phyloP scores from a whole-genome alignment of 64 coral and sea anemone genomes.

The Orbicella faveolata region DNA sequence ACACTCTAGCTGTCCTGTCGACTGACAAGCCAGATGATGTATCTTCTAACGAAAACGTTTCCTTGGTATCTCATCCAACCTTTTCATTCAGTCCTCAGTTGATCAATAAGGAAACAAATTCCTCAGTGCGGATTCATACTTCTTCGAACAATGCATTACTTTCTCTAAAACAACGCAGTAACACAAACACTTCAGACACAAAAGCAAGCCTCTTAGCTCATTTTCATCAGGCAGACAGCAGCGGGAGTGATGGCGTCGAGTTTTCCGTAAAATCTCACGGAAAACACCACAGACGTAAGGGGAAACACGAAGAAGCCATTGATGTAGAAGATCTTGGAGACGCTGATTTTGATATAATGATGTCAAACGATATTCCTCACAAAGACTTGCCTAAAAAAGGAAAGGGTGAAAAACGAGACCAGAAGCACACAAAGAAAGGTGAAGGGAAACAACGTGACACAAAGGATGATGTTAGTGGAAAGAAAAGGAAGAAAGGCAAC shows the following conservation, averaged over 20 bases:
- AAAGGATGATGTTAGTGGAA: neutral
- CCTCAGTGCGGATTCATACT: neutral
- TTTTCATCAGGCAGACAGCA: constrained; percentile 5
- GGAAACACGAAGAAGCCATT: constrained; percentile 23
- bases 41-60: neutral
- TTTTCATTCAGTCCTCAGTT: neutral
- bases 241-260: constrained; percentile 15
- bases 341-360: constrained; percentile 95
- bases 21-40: neutral
- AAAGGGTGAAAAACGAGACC: neutral
- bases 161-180: constrained; percentile 9
- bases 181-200: neutral
- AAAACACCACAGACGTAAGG: constrained; percentile 23
- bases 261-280: constrained; percentile 33
- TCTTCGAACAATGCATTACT: neutral
- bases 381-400: constrained; percentile 38
- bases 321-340: constrained; percentile 84
- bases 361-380: constrained; percentile 88
- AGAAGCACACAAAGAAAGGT: constrained; percentile 39
- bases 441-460: constrained; percentile 38
- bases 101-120: neutral
- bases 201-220: constrained; percentile 1
- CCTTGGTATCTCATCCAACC: neutral
- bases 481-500: constrained; percentile 17
- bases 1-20: neutral